Percentiles rank a stretch among this genome's conserved stretches.
Conservation (phyloP, 2,113 vertebrate genomes). For the Platycercus adscitus region DNA sequence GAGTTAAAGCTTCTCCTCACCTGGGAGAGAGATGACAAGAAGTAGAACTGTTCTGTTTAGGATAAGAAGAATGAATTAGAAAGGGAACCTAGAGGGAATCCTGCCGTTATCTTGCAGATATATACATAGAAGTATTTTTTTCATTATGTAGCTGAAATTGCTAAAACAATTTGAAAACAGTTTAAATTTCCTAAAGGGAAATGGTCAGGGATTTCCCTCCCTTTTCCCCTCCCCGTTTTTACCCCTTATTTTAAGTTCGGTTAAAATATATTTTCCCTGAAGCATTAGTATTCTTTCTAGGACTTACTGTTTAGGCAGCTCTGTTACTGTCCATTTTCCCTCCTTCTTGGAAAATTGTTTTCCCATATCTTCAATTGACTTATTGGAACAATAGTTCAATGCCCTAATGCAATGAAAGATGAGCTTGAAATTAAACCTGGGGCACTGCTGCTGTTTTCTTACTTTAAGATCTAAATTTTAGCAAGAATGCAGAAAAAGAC, state of each 20-base stretch:
- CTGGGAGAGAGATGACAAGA: not conserved
- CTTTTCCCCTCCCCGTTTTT: fast-evolving
- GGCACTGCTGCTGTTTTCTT: not conserved
- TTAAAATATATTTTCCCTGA: not conserved
- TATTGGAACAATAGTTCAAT: not conserved
- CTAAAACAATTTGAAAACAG: not conserved
- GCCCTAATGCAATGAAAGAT: not conserved
- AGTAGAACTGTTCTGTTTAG: not conserved
- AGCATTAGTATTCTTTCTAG: not conserved
- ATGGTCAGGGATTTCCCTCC: not conserved
- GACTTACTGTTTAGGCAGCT: not conserved
- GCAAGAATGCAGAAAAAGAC: not conserved
- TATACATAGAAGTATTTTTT: not conserved
- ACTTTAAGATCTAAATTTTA: not conserved
- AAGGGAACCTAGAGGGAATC: not conserved
- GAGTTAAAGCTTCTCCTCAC: not conserved
- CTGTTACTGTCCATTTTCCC: not conserved
- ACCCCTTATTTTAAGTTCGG: not conserved
- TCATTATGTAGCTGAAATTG: not conserved
- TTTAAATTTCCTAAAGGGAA: not conserved
- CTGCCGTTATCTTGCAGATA: not conserved
- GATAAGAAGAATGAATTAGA: not conserved
- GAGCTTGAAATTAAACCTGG: not conserved
- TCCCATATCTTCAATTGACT: not conserved
- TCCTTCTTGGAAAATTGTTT: not conserved